These are phyloP conservation scores for Aythya baeri DNA, from an alignment of 2,113 vertebrate genomes.

Conservation along the genomic window DNA sequence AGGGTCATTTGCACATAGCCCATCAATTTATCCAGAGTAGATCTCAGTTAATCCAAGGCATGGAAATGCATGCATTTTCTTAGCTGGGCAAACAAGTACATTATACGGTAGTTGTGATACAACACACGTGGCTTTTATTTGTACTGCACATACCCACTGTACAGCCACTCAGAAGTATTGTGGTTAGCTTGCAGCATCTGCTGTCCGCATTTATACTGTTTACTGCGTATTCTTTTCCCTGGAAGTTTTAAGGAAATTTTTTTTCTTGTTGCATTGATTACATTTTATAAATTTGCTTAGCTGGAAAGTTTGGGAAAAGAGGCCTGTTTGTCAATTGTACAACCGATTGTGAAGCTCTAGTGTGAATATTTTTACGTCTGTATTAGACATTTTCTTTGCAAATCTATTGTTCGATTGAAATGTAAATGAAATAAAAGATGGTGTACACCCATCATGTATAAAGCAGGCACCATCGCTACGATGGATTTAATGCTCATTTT, in stretches of 20 bases:
- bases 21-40: constrained; percentile 76
- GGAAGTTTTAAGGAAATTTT: constrained; percentile 84
- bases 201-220: constrained; percentile 89
- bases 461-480: constrained; percentile 96
- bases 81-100: constrained; percentile 90
- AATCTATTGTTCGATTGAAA: constrained; percentile 99
- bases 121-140: constrained; percentile 93
- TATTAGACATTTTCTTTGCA: constrained; percentile 99
- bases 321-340: constrained; percentile 92
- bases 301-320: constrained; percentile 87
- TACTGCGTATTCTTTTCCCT: constrained; percentile 90
- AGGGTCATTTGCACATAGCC: constrained; percentile 81
- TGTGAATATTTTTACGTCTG: constrained; percentile 99
- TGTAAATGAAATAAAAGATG: constrained; percentile 98
- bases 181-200: constrained; percentile 94
- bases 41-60: constrained; percentile 82
- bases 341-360: constrained; percentile 93
- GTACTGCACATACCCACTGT: constrained; percentile 96
- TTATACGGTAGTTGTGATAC: constrained; percentile 99
- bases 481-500: constrained; percentile 97
- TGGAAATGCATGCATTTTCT: constrained; percentile 91
- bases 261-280: constrained; percentile 87
- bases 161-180: constrained; percentile 93
- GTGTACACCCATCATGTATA: constrained; percentile 98
- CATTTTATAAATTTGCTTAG: constrained; percentile 88